Conservation (phyloP, 2,113 vertebrate genomes). For the Arenaria interpres region DNA sequence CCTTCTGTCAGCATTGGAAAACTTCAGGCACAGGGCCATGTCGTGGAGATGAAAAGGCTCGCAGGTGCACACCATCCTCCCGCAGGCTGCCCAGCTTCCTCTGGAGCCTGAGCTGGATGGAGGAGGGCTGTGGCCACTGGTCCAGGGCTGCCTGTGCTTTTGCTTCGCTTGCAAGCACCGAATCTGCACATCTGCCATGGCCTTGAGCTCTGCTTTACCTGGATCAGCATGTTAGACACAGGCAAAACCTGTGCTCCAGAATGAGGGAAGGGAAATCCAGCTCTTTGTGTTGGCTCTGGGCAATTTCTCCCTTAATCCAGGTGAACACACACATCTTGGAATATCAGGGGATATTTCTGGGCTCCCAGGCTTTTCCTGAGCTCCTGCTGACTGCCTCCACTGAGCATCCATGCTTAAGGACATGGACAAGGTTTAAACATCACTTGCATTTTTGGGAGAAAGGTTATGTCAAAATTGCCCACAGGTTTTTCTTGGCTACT, state of each 20-base stretch:
- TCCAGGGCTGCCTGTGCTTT: background rate
- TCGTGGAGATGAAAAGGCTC: background rate
- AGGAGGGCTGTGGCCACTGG: background rate
- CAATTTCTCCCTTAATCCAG: background rate
- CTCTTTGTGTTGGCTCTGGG: background rate
- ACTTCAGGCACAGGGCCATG: background rate
- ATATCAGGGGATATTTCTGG: background rate
- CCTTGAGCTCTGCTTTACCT: background rate
- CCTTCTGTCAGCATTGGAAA: background rate
- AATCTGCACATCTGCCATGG: background rate
- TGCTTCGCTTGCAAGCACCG: fast-evolving
- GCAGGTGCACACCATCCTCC: background rate
- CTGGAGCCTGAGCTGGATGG: background rate
- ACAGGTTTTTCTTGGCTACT: background rate
- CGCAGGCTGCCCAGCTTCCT: background rate
- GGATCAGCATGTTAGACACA: background rate
- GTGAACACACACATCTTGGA: background rate
- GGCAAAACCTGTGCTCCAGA: background rate
- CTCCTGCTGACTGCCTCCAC: background rate
- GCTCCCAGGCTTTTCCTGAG: background rate
- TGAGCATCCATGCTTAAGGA: background rate
- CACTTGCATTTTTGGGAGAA: background rate
- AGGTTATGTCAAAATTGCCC: background rate
- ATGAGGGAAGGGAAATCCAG: background rate
- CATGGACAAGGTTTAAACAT: background rate